Percentiles rank a stretch among this genome's conserved stretches.
Conservation (phyloP, 2,113 vertebrate species). For the Saccopteryx bilineata region DNA sequence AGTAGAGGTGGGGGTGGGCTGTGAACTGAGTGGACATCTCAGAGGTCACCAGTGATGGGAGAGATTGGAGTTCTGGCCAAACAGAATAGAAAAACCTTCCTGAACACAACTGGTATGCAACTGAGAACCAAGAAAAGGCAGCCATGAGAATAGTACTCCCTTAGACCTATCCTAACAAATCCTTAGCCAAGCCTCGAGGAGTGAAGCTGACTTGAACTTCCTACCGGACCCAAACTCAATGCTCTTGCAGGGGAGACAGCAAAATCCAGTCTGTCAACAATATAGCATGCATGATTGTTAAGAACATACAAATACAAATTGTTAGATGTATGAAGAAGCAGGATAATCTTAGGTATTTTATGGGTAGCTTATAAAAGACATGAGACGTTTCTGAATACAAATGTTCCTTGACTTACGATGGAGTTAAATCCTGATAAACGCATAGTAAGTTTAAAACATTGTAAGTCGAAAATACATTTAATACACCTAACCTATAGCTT, state of each 20-base stretch:
- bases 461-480: neutral
- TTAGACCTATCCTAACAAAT: neutral
- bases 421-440: neutral
- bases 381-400: neutral
- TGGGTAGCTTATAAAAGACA: slow-evolving; percentile 20
- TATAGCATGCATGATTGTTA: neutral
- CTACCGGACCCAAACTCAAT: neutral
- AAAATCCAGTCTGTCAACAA: slow-evolving; percentile 32
- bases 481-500: neutral
- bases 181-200: neutral
- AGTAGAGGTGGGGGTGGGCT: neutral
- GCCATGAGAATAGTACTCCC: neutral
- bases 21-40: neutral
- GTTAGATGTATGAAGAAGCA: neutral
- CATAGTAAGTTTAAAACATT: neutral
- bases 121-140: slow-evolving; percentile 10
- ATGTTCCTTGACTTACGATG: neutral
- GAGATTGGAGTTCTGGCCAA: neutral
- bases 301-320: neutral
- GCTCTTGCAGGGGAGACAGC: slow-evolving; percentile 30
- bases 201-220: slow-evolving; percentile 18
- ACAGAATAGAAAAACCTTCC: neutral
- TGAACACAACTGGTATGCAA: neutral
- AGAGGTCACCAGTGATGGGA: neutral
- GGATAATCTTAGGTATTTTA: neutral